Percentiles rank a stretch among this genome's conserved stretches.
phyloP scores from a whole-genome alignment of 2,888 invertebrate species.

The Andrena dorsata region DNA sequence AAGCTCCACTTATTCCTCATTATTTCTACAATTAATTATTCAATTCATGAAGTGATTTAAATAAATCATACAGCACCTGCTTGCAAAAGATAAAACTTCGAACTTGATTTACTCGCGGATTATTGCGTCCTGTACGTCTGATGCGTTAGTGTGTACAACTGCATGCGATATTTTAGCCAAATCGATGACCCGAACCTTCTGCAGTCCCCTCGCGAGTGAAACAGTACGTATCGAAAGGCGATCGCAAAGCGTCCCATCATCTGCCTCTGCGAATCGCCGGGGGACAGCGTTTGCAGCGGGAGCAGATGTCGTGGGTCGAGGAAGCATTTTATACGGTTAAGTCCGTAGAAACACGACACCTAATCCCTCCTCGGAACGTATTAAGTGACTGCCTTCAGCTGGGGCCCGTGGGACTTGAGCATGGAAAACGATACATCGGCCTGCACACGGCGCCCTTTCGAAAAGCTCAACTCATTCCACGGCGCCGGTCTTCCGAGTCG shows the following conservation, averaged over 20 bases:
- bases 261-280: constrained; percentile 20
- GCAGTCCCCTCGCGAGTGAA: neutral
- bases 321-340: constrained; percentile 73
- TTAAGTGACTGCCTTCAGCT: constrained; percentile 78
- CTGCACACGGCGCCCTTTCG: constrained; percentile 18
- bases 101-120: too few species aligned
- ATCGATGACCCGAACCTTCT: neutral
- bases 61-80: too few species aligned
- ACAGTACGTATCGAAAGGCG: constrained; percentile 2
- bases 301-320: constrained; percentile 69
- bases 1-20: too few species aligned
- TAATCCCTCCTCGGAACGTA: constrained; percentile 80
- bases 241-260: constrained; percentile 6
- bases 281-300: constrained; percentile 20
- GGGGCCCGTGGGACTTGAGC: constrained; percentile 29
- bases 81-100: too few species aligned
- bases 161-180: neutral
- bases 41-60: too few species aligned
- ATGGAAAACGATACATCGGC: constrained; percentile 57
- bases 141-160: too few species aligned
- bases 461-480: constrained; percentile 18
- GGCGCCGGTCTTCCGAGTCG: constrained; percentile 23
- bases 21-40: too few species aligned
- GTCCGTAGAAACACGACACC: constrained; percentile 79
- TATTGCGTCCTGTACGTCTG: too few species aligned